A percentile compares a stretch with the other conserved stretches of the same genome.
These are phyloP conservation scores for Candoia aspera DNA, from an alignment of 2,113 vertebrate species.

Conservation along the genomic window DNA sequence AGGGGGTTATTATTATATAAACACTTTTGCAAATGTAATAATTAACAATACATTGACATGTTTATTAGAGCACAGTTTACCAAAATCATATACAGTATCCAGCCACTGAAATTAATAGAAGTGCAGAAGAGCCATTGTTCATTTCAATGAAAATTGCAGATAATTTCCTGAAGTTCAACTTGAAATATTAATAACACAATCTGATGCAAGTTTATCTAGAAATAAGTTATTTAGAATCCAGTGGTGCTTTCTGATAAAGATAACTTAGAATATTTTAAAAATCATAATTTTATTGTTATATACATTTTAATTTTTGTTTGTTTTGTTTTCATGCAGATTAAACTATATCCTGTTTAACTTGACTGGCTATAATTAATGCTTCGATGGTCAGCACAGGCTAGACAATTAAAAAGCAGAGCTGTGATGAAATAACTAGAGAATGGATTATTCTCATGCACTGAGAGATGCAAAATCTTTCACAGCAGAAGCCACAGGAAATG, in stretches of 20 bases:
- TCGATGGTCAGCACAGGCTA: neutral
- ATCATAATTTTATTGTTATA: neutral
- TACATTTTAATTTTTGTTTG: neutral
- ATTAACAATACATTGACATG: neutral
- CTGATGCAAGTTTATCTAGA: neutral
- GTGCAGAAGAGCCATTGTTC: neutral
- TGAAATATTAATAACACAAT: neutral
- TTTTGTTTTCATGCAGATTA: neutral
- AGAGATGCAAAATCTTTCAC: neutral
- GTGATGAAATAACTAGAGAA: neutral
- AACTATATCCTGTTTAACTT: neutral
- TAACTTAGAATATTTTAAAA: neutral
- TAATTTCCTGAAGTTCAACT: neutral
- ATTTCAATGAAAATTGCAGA: neutral
- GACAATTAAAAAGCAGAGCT: neutral
- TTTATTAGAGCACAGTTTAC: neutral
- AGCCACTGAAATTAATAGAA: neutral
- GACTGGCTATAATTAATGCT: neutral
- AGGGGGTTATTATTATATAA: neutral
- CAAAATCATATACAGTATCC: neutral
- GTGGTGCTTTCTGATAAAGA: neutral
- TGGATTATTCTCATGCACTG: neutral
- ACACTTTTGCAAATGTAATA: neutral
- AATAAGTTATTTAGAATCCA: neutral
- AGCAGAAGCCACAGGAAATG: constrained; percentile 2